Conservation (phyloP, 2,797 vertebrate species). For the Micropoecilia bifurca region DNA sequence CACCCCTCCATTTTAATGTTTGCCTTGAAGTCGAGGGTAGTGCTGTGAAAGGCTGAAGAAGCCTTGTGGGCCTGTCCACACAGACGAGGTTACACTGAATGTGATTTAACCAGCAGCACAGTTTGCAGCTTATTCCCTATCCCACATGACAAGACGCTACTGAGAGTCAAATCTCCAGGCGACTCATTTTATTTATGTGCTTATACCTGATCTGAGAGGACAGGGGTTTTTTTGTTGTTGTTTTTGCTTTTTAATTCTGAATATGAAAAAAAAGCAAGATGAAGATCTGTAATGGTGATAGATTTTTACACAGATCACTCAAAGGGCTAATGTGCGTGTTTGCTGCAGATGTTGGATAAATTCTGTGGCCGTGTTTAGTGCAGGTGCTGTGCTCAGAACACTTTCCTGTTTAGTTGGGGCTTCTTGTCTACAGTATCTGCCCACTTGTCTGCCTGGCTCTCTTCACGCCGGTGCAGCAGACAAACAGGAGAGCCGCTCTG, state of each 20-base stretch:
- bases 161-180: constrained; percentile 57
- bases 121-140: constrained; percentile 65
- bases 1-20: constrained; percentile 77
- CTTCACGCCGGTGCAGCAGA: constrained; percentile 50
- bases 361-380: constrained; percentile 1
- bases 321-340: neutral
- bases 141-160: constrained; percentile 67
- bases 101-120: constrained; percentile 69
- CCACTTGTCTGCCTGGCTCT: constrained; percentile 40
- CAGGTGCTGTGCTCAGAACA: constrained; percentile 24
- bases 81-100: constrained; percentile 52
- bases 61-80: constrained; percentile 74
- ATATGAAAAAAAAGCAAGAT: neutral
- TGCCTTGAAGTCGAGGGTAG: constrained; percentile 76
- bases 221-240: neutral
- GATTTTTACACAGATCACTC: constrained; percentile 6
- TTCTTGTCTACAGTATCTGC: constrained; percentile 36
- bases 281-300: neutral
- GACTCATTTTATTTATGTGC: constrained; percentile 27
- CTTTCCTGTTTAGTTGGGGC: constrained; percentile 27
- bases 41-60: constrained; percentile 59
- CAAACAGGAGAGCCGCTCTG: constrained; percentile 46
- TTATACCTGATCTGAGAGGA: constrained; percentile 1
- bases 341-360: constrained; percentile 4
- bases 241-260: neutral